Evolutionary conservation across 1,140 invertebrate genomes (phyloP), one percentile per base, ranked within the genome.

Genomic region (Zophobas atratus): DNA sequence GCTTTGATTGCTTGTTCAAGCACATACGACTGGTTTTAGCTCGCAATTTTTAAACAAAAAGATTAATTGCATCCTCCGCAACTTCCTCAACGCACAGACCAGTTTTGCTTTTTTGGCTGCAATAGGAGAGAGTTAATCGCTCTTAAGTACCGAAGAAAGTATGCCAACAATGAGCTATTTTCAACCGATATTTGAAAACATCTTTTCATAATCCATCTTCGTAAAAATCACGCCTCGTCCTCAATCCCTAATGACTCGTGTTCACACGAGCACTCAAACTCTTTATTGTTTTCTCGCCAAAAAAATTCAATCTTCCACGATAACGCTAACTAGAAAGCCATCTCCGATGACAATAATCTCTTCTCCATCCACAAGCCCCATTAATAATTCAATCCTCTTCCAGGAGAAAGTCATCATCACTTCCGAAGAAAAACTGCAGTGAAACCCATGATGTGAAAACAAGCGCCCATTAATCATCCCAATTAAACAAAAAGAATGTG

Each of bases 361-460:
- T 67, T 36, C 55, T 38, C 36, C 43, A 67, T 67, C 60, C 8
- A 8, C n/a, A 67, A 48, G 39, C 43, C 43, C 39, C 60, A 46
- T 67, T 67, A 67, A 67, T 43, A 39, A 67, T 43, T 67, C 8
- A 41, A 67, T 67, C 39, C 32, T 67, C 39, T 67, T 67, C n/a
- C 60, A 67, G 60, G 60, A 67, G 60, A 67, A 67, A 67, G 60
- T 67, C 38, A 20, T 43, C 8, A 32, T 32, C 20, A 20, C 20
- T 20, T 20, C 20, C 20, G 39, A 67, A 67, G 57, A 63, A 67
- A 67, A 67, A 67, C 20, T 33, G 60, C n/a, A 67, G 60, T 67
- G 60, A 67, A 67, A 67, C 38, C 39, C 34, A 36, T 63, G 57
- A 67, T 67, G 60, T 67, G 60, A 67, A 39, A 67, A 43, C 60